These are phyloP conservation scores for Anneissia japonica DNA, from an alignment of 35 echinoderm and acorn worm genomes.

Conservation along the genomic window DNA sequence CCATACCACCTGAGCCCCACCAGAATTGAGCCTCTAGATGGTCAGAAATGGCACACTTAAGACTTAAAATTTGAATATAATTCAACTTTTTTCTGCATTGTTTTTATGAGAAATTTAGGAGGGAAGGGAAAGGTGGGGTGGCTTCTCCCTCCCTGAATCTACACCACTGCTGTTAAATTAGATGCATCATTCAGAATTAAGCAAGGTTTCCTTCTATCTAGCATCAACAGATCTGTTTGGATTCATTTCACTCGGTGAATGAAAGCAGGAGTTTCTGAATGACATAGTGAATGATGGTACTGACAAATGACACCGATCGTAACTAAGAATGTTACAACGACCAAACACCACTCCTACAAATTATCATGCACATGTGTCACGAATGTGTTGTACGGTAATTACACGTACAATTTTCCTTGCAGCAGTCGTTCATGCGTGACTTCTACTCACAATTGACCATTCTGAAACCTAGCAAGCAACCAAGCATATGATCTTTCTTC, in stretches of 20 bases:
- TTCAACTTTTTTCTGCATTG: no score
- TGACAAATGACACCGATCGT: slow-evolving; percentile 1
- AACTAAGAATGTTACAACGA: neutral
- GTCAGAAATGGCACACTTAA: no score
- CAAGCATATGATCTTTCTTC: neutral
- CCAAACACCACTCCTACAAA: neutral
- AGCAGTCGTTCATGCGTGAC: neutral
- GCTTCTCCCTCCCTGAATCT: no score
- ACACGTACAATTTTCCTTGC: neutral
- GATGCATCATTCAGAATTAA: no score
- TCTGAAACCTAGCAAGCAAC: neutral
- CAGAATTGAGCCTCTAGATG: no score
- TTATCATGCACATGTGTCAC: neutral
- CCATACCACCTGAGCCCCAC: no score
- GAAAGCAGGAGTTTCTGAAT: neutral
- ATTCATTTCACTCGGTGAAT: neutral
- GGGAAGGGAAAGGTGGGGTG: no score
- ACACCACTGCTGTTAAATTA: no score
- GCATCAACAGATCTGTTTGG: neutral
- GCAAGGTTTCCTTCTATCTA: no score
- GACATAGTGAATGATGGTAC: neutral
- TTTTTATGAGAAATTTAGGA: no score
- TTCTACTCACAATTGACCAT: no score
- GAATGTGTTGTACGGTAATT: neutral
- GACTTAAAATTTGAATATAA: no score